Evolutionary conservation across 1,140 invertebrate species (phyloP), one percentile per base, ranked within the genome.

Genomic region (Lasioglossum albipes): DNA sequence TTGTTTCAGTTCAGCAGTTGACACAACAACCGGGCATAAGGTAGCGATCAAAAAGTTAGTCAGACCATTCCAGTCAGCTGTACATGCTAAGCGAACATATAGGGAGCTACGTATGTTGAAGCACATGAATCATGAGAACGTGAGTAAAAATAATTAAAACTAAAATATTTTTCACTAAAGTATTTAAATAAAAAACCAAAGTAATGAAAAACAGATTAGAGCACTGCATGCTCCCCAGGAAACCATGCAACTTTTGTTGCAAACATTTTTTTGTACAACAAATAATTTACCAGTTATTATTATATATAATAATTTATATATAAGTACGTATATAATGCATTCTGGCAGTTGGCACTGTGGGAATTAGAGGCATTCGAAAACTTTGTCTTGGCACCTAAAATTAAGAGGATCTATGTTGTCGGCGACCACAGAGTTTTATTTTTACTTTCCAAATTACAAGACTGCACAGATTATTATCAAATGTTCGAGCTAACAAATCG

Each of bases 51-150:
- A 99, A 92, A 99, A 99, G 92, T 94, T 99, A 85, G 98, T 98
- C 49, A 95, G 98, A 79, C 99, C 99, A 54, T 99, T 99, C 94
- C 98, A 99, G 92, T 99, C 99, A 79, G 98, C 98, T 36, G 98
- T 99, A 49, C 99, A 99, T 94, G 99, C 99, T 20, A 99, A 99
- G 93, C 95, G 99, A 84, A 99, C 99, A 6, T 99, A 99, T 91
- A 95, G 99, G 76, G 99, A 99, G 93, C 95, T 99, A 81, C 95
- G 98, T 71, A 96, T 99, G 94, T 95, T 99, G 71, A 99, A 99
- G 92, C 97, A 99, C 88, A 99, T 99, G 96, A 98, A 99, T 93
- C 99, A 99, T 95, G 99, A 99, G 94, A 99, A 99, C 96, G 98
- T 99, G 93, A 97, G 89, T 91, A 49, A 65, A 66, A 0, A 13